Base-by-base conservation (phyloP, 2,113 vertebrate genomes). In the Perca schrenkii region DNA sequence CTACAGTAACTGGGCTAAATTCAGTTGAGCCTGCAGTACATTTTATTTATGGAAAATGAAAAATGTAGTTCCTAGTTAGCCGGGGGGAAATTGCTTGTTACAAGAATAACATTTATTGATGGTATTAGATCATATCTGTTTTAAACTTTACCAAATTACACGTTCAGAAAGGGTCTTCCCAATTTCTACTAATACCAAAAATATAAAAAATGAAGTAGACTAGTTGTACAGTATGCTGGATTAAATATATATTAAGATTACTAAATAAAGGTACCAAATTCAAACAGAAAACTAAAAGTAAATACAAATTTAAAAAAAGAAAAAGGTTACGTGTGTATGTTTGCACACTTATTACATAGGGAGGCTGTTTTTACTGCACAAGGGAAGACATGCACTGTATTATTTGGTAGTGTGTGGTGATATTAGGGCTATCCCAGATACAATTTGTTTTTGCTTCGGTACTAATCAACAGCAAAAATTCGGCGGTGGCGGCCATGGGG, bases 21-120 rank as follows among this genome's bases (percentile, higher is more conserved):
- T 79, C 64, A 53, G 46, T 16, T 47, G 25, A 76, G 66, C n/a
- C 34, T 52, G 54, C 66, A 54, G 47, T 3, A 10, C 17, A 61
- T 47, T 34, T 46, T 70, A 65, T 60, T 71, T 16, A 58, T 57
- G 31, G 64, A 74, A 74, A 69, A 63, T 43, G 7, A 40, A 47
- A 63, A 69, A 62, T 31, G 50, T 22, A 28, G 21, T 22, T 56
- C 16, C 21, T 0, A n/a, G 31, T 46, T n/a, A 54, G 31, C 15
- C 2, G 1, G 21, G 21, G 68, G 8, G 5, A 25, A 47, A 19
- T 3, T 17, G 19, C 19, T 40, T 34, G 36, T 40, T n/a, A 62
- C 3, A 8, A 21, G 28, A 50, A 40, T 50, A 3, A 2, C 1
- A 25, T 56, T n/a, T 16, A 46, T 56, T 36, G 28, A 47, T 54